Conservation (phyloP, 2,888 invertebrate genomes). For the Portevinia maculata region DNA sequence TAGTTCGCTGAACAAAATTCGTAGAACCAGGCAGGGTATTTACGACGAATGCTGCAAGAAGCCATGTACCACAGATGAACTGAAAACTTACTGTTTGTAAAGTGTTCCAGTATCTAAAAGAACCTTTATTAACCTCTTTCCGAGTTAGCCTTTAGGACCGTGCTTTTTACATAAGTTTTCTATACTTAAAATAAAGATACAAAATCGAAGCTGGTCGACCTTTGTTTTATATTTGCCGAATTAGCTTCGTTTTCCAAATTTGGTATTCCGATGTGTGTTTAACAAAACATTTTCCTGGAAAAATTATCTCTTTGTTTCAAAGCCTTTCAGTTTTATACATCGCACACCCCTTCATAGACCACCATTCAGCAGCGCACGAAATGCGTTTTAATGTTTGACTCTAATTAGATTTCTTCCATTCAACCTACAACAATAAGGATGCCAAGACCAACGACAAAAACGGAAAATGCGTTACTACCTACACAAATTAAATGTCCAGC, state of each 20-base stretch:
- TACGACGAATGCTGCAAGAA: constrained; percentile 78
- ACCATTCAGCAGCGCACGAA: constrained; percentile 4
- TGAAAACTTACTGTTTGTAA: constrained; percentile 37
- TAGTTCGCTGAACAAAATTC: constrained; percentile 74
- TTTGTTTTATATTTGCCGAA: too few relatives aligned
- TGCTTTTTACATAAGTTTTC: constrained; percentile 8
- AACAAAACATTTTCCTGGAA: too few relatives aligned
- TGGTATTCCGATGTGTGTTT: too few relatives aligned
- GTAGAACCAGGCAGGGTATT: constrained; percentile 76
- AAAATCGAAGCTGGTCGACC: too few relatives aligned
- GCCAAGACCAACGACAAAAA: constrained; percentile 3
- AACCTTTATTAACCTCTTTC: too few relatives aligned
- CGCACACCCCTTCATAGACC: not conserved
- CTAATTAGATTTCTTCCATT: constrained; percentile 63
- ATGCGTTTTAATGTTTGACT: constrained; percentile 67
- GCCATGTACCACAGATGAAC: constrained; percentile 74
- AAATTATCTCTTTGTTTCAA: not conserved
- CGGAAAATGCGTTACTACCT: constrained; percentile 35
- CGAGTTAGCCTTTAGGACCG: not conserved
- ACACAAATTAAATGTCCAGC: constrained; percentile 46
- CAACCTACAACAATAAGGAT: constrained; percentile 11
- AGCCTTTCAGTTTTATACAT: too few relatives aligned
- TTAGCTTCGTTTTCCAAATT: too few relatives aligned
- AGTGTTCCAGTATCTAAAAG: too few relatives aligned
- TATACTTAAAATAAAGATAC: too few relatives aligned